These are phyloP conservation scores for Polietes domitor DNA, from an alignment of 2,888 invertebrate genomes.

Conservation along the genomic window DNA sequence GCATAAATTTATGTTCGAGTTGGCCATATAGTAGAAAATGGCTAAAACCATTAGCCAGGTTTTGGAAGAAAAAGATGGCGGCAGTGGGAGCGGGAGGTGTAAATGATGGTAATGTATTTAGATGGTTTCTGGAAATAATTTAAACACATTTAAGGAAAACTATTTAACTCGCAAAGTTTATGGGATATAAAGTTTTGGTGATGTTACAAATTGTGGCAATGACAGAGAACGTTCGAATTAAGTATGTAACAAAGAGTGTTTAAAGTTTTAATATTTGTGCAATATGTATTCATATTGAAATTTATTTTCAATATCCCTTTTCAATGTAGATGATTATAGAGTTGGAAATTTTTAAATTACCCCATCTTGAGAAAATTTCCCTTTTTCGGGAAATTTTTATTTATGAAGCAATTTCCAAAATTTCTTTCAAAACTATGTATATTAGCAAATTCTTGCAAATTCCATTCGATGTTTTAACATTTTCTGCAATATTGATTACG, in stretches of 20 bases:
- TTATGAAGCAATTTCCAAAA: not conserved
- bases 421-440: too few relatives aligned
- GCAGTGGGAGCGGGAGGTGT: not conserved
- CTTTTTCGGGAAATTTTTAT: constrained; percentile 11
- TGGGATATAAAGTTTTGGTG: too few relatives aligned
- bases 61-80: too few relatives aligned
- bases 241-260: not conserved
- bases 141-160: too few relatives aligned
- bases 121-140: too few relatives aligned
- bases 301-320: not conserved
- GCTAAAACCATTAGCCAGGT: constrained; percentile 32
- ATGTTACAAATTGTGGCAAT: not conserved
- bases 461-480: too few relatives aligned
- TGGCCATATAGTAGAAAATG: constrained; percentile 6
- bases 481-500: too few relatives aligned
- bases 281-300: not conserved
- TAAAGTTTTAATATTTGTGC: not conserved
- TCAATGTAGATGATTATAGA: not conserved
- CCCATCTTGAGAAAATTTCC: constrained; percentile 14
- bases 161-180: too few relatives aligned
- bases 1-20: constrained; percentile 34
- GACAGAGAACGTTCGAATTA: not conserved
- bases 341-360: constrained; percentile 16
- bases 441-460: too few relatives aligned
- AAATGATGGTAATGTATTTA: too few relatives aligned